A percentile compares a stretch with the other conserved stretches of the same genome.
These are phyloP conservation scores for Adelosebastes latens DNA, from an alignment of 2,797 vertebrate genomes.

Conservation along the genomic window DNA sequence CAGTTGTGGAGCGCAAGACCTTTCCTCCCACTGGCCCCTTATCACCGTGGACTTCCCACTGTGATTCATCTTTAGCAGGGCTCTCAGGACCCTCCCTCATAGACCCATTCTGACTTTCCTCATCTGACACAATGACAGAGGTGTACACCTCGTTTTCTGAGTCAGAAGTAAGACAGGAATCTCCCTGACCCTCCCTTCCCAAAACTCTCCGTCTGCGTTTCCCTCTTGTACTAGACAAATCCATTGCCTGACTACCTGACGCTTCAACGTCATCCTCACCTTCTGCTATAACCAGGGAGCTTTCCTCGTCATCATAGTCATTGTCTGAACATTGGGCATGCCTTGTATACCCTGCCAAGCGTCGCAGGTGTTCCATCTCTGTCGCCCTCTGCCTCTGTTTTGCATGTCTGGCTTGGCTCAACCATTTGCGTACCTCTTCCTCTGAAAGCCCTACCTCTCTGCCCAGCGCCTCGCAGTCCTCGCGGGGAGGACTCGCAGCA, in stretches of 20 bases:
- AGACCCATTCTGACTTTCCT: constrained; percentile 82
- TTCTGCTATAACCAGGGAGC: constrained; percentile 81
- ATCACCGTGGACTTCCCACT: constrained; percentile 65
- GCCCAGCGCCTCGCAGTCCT: constrained; percentile 85
- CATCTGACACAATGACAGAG: constrained; percentile 84
- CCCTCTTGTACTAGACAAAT: constrained; percentile 78
- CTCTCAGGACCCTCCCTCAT: constrained; percentile 73
- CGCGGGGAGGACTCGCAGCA: constrained; percentile 80
- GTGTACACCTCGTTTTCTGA: constrained; percentile 85
- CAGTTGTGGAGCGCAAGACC: constrained; percentile 85
- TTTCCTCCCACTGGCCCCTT: constrained; percentile 79
- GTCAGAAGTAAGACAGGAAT: constrained; percentile 84
- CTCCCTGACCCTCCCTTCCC: constrained; percentile 71
- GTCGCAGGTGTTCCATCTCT: constrained; percentile 35
- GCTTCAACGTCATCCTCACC: constrained; percentile 76
- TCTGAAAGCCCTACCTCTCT: constrained; percentile 84
- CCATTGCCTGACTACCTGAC: constrained; percentile 78
- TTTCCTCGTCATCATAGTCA: constrained; percentile 82
- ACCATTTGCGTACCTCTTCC: constrained; percentile 82
- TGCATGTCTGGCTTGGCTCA: constrained; percentile 74
- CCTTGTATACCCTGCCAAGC: constrained; percentile 10
- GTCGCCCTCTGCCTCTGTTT: constrained; percentile 72
- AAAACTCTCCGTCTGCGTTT: constrained; percentile 62
- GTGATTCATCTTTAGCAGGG: constrained; percentile 74
- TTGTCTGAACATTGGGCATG: constrained; percentile 56